Percentiles rank a stretch among this genome's conserved stretches.
Conservation (phyloP, 2,113 vertebrate species). For the Pseudorhombus dupliciocellatus region DNA sequence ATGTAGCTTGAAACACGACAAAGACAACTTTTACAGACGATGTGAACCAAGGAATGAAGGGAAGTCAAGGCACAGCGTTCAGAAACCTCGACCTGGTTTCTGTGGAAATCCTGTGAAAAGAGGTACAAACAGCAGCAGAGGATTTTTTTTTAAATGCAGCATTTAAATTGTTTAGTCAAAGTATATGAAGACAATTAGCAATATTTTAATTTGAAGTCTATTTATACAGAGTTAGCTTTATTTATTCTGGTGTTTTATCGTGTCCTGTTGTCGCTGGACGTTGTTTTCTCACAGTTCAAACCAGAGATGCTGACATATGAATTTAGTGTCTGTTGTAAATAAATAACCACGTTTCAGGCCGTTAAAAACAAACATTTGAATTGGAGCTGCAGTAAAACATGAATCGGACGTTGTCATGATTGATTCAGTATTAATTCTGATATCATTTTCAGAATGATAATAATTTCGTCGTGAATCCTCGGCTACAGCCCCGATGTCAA, state of each 20-base stretch:
- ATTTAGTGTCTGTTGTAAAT: constrained; percentile 1
- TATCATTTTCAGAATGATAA: background rate
- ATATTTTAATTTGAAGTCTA: constrained; percentile 72
- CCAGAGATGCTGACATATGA: background rate
- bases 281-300: background rate
- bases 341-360: background rate
- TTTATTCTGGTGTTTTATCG: constrained; percentile 64
- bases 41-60: background rate
- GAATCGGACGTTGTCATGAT: background rate
- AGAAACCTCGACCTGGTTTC: constrained; percentile 25
- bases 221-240: constrained; percentile 73
- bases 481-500: background rate
- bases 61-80: constrained; percentile 11
- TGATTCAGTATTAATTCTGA: background rate
- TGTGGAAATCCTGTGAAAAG: constrained; percentile 39
- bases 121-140: constrained; percentile 19
- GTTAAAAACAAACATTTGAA: background rate
- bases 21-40: constrained; percentile 10
- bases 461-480: background rate
- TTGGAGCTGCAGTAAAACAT: constrained; percentile 4
- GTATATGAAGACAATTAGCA: constrained; percentile 58
- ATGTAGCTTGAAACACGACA: constrained; percentile 23
- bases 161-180: constrained; percentile 64
- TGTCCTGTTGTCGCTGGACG: background rate
- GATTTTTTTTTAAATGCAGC: constrained; percentile 43